Evolutionary conservation across 2,113 vertebrate species (phyloP), one percentile per base, ranked within the genome.

Genomic region (Aptenodytes forsteri): DNA sequence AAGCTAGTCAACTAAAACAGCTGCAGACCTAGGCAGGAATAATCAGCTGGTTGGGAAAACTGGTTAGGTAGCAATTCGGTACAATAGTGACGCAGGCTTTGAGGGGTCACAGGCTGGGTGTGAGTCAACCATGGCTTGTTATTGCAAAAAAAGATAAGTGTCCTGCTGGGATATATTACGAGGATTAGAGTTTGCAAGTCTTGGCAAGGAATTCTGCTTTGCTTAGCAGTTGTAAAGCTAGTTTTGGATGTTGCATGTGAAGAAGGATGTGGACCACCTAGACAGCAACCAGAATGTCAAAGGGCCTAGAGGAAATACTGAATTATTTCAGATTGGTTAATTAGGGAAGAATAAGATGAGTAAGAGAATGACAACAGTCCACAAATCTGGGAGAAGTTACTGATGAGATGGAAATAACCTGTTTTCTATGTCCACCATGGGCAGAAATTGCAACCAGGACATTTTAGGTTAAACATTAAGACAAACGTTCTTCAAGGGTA

Each of bases 181-280:
- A 69, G 46, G 64, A 93, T 93, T 94, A 70, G 80, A 42, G 61
- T 84, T 87, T 94, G 87, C 65, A 89, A 95, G 87, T 76, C 55
- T 67, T 82, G 77, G 81, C 89, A 92, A 87, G 42, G 52, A 75
- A 78, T 95, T 91, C 55, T 91, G 89, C 91, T 94, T 95, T 94
- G 61, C 81, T 76, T 71, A 82, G 83, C 44, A 78, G 16, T 56
- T 94, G 38, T 64, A 75, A 84, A 95, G n/a, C 55, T 89, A 55
- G 72, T 91, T 96, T 58, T 70, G 50, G 56, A 54, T 78, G 56
- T 40, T 87, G 55, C 42, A 55, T 0, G 0, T 83, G 62, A 86
- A 72, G 36, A 93, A 83, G 52, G 25, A 64, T 81, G 50, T 81
- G 38, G 77, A 75, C 80, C 42, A 84, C 83, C 46, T 84, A 25